Conservation (phyloP, 1,140 invertebrate genomes). For the Drosophila serrata region DNA sequence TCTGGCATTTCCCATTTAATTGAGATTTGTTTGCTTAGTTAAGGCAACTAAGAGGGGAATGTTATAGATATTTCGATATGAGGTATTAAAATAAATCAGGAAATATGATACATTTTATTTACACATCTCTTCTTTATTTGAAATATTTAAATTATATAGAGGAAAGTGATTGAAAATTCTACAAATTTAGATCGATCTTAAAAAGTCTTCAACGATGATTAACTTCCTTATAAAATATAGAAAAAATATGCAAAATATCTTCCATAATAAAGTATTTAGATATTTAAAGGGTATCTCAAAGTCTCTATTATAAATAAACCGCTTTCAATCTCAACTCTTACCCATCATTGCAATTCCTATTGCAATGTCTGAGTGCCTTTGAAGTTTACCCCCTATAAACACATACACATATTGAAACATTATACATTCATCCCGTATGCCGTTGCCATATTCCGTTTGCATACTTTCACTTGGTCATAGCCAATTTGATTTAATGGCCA, state of each 20-base stretch:
- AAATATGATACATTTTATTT: neutral
- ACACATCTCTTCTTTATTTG: neutral
- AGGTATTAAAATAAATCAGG: neutral
- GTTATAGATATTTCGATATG: neutral
- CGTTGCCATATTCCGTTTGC: conserved; percentile 11
- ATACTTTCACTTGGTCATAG: conserved; percentile 69
- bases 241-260: no score
- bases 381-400: conserved; percentile 33
- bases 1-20: conserved; percentile 38
- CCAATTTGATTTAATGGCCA: conserved; percentile 61
- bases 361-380: conserved; percentile 42
- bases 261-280: neutral
- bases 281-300: neutral
- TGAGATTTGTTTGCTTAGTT: conserved; percentile 34
- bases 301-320: neutral
- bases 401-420: conserved; percentile 13
- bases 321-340: neutral
- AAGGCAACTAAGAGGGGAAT: neutral
- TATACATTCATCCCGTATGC: conserved; percentile 19
- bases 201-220: neutral
- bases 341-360: conserved; percentile 16
- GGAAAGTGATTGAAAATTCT: no score
- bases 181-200: no score
- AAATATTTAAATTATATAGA: neutral
- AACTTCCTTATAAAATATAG: no score